phyloP scores from a whole-genome alignment of 2,113 vertebrate species.

The Oceanodroma tethys region DNA sequence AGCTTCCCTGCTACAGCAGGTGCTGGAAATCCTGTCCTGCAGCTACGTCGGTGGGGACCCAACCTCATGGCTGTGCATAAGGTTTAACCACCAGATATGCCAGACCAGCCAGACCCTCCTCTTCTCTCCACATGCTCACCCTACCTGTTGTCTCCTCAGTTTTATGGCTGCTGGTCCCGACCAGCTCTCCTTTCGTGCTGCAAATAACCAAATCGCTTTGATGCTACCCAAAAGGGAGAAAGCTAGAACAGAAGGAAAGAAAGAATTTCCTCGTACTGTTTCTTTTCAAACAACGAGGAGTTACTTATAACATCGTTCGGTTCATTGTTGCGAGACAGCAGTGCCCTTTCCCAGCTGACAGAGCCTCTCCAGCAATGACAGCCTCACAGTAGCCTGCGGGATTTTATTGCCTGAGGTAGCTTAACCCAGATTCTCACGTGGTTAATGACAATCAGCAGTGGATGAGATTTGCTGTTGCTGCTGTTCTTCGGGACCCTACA shows the following conservation, averaged over 20 bases:
- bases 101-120: neutral
- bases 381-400: neutral
- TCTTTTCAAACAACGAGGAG: accelerated
- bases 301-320: neutral
- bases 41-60: neutral
- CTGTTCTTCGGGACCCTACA: accelerated
- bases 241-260: neutral
- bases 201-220: neutral
- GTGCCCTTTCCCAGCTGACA: neutral
- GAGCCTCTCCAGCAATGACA: neutral
- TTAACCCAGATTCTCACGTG: slow-evolving; percentile 29
- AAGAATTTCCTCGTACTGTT: neutral
- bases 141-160: neutral
- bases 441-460: neutral
- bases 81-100: neutral
- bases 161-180: neutral
- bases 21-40: neutral
- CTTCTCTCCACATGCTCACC: neutral
- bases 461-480: neutral
- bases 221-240: neutral
- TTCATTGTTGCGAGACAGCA: neutral
- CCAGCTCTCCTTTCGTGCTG: neutral
- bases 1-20: neutral
- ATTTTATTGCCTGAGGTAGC: neutral
- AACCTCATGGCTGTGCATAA: neutral